These are phyloP conservation scores for Lycodopsis pacificus DNA, from an alignment of 2,797 vertebrate genomes.

Conservation along the genomic window DNA sequence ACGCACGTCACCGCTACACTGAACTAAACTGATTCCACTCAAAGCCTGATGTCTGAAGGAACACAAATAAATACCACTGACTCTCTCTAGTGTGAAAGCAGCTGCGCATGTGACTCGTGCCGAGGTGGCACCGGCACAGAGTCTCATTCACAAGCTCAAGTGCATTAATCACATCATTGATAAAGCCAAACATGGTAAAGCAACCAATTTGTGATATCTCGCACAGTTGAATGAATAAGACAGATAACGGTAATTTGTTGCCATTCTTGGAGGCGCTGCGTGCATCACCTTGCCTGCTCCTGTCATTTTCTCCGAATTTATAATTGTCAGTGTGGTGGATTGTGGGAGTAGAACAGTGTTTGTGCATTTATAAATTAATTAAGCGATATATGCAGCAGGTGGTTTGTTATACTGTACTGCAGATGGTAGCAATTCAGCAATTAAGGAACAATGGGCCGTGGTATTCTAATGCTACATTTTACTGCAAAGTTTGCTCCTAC, in stretches of 20 bases:
- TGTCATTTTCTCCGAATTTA: not conserved
- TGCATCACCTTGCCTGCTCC: not conserved
- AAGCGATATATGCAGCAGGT: conserved; percentile 15
- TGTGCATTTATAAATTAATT: conserved; percentile 18
- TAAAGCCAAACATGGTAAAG: conserved; percentile 23
- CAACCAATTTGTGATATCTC: conserved; percentile 16
- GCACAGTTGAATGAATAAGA: not conserved
- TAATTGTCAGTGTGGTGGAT: not conserved
- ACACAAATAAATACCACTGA: conserved; percentile 5
- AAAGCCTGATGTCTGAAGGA: conserved; percentile 11
- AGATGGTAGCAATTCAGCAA: conserved; percentile 10
- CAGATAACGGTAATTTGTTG: not conserved
- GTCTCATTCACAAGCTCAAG: conserved; percentile 13
- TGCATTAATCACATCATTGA: conserved; percentile 30
- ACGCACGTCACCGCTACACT: not conserved
- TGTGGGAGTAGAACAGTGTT: not conserved
- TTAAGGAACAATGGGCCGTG: not conserved
- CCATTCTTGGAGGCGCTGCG: not conserved
- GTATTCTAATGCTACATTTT: not conserved
- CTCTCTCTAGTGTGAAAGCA: not conserved
- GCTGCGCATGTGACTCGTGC: conserved; percentile 14
- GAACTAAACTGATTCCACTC: not conserved
- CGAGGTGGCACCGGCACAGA: conserved; percentile 12
- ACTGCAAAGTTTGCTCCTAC: not conserved
- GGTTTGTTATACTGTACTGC: conserved; percentile 5